Percentiles rank a stretch among this genome's conserved stretches.
These are phyloP conservation scores for Ochotona princeps DNA, from an alignment of 2,113 vertebrate species.

Conservation along the genomic window DNA sequence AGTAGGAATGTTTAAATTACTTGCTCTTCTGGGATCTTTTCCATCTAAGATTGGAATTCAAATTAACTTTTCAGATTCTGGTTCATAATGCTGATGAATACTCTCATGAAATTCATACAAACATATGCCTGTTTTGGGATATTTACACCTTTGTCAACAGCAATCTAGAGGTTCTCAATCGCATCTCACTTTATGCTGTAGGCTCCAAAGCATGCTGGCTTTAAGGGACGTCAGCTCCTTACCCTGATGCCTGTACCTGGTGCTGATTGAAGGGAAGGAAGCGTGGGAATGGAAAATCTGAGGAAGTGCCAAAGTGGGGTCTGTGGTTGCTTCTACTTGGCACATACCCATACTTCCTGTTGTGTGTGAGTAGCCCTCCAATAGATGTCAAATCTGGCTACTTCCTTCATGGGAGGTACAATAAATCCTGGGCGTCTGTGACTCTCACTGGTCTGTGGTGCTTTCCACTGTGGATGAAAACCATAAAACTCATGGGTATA, in stretches of 20 bases:
- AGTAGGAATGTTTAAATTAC: neutral
- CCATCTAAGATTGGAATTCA: neutral
- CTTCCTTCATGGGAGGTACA: neutral
- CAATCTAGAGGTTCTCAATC: too few species aligned
- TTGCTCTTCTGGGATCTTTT: conserved; percentile 42
- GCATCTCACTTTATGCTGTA: too few species aligned
- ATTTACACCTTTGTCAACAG: too few species aligned
- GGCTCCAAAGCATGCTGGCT: too few species aligned
- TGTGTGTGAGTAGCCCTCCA: neutral
- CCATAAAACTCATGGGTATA: neutral
- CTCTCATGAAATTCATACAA: too few species aligned
- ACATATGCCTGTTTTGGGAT: too few species aligned
- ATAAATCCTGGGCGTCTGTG: conserved; percentile 5
- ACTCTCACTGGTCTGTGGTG: neutral
- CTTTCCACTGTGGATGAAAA: conserved; percentile 22
- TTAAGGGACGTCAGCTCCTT: too few species aligned
- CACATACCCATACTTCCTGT: neutral
- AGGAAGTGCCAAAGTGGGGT: neutral
- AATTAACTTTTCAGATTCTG: neutral
- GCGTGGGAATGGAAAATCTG: neutral
- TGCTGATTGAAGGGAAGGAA: neutral
- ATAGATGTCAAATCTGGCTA: neutral
- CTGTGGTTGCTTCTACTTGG: neutral
- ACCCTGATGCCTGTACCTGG: neutral
- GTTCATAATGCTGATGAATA: too few species aligned